A percentile compares a stretch with the other conserved stretches of the same genome.
phyloP scores from a whole-genome alignment of 2,797 vertebrate species.

The Pitangus sulphuratus region DNA sequence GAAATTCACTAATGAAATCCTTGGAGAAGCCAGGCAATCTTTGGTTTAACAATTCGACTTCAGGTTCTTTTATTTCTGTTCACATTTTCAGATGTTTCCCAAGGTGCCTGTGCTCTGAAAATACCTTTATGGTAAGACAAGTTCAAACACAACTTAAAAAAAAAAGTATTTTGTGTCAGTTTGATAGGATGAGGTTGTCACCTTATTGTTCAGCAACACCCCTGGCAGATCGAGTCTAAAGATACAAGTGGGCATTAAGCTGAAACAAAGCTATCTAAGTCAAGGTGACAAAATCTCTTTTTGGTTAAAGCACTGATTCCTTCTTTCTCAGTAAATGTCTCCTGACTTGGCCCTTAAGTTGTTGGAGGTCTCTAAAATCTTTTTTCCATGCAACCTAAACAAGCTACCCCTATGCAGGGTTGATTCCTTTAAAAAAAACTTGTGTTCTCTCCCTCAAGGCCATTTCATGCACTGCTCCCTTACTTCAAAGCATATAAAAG shows the following conservation, averaged over 20 bases:
- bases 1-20: conserved; percentile 57
- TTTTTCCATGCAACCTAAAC: background rate
- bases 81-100: conserved; percentile 32
- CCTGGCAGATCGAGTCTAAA: background rate
- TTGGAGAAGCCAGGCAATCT: conserved; percentile 36
- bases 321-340: background rate
- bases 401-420: no score
- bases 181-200: conserved; percentile 42
- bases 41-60: conserved; percentile 47
- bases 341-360: background rate
- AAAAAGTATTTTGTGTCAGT: conserved; percentile 54
- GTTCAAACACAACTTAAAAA: conserved; percentile 58
- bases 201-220: conserved; percentile 24
- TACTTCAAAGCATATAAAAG: background rate
- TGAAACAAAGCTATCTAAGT: conserved; percentile 28
- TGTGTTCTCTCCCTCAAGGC: fast-evolving
- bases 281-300: background rate
- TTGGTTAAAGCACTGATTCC: background rate
- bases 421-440: background rate
- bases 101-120: conserved; percentile 27
- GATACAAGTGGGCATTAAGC: background rate
- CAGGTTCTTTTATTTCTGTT: background rate
- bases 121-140: conserved; percentile 18
- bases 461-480: fast-evolving
- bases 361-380: background rate